These are phyloP conservation scores for Labia minor DNA, from an alignment of 2,888 invertebrate genomes.

Conservation along the genomic window DNA sequence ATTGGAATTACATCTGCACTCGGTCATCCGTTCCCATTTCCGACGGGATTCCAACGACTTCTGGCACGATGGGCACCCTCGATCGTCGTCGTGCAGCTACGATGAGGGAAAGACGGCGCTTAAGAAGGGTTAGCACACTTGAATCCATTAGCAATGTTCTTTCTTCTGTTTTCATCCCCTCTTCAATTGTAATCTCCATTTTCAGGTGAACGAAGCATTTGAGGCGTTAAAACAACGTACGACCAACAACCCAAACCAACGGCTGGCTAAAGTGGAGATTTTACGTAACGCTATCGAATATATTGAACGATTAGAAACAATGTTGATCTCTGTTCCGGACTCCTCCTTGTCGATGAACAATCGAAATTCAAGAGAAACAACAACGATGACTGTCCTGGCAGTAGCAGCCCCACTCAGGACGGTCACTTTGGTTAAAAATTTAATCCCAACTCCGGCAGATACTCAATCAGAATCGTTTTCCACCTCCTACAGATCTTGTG, in stretches of 20 bases:
- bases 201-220: slow-evolving; percentile 94
- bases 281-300: slow-evolving; percentile 95
- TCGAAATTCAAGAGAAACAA: neutral
- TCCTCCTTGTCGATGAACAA: neutral
- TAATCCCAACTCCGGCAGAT: too few relatives aligned
- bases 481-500: too few relatives aligned
- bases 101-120: slow-evolving; percentile 77
- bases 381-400: neutral
- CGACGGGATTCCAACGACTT: neutral
- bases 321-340: slow-evolving; percentile 38
- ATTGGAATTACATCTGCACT: neutral
- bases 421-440: neutral
- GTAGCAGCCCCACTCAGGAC: neutral
- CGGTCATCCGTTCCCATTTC: neutral
- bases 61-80: slow-evolving; percentile 62
- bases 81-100: slow-evolving; percentile 97
- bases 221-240: slow-evolving; percentile 87
- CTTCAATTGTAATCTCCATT: slow-evolving; percentile 25
- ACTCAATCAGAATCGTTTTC: too few relatives aligned
- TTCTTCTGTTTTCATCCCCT: neutral
- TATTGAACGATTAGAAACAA: slow-evolving; percentile 81
- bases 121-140: slow-evolving; percentile 71
- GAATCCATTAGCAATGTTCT: too few relatives aligned
- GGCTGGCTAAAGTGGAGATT: slow-evolving; percentile 95
- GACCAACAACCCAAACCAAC: slow-evolving; percentile 88